Conservation (phyloP, 2,113 vertebrate genomes). For the Oryzias melastigma region DNA sequence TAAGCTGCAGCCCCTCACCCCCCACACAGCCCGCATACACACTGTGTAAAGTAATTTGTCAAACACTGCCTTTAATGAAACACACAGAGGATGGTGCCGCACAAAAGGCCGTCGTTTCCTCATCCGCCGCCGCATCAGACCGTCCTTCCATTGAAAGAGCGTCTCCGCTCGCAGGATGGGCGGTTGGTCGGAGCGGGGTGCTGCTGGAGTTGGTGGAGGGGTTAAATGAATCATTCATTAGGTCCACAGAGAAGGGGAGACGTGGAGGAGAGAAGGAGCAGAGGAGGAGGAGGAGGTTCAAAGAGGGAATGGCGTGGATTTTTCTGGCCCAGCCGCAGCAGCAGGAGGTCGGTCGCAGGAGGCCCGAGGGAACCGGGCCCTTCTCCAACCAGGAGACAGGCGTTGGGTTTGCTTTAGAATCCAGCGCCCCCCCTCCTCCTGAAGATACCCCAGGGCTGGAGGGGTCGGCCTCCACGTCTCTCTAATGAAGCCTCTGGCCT, state of each 20-base stretch:
- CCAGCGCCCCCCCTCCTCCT: slow-evolving; percentile 28
- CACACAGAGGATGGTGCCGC: slow-evolving; percentile 53
- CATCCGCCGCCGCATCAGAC: not conserved
- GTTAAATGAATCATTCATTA: slow-evolving; percentile 83
- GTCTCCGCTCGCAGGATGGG: slow-evolving; percentile 12
- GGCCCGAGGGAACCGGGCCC: slow-evolving; percentile 66
- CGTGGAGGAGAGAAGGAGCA: slow-evolving; percentile 56
- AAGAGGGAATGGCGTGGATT: slow-evolving; percentile 73
- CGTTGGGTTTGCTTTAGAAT: slow-evolving; percentile 30
- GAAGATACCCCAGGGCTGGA: slow-evolving; percentile 64
- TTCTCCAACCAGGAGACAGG: slow-evolving; percentile 49
- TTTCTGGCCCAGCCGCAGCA: slow-evolving; percentile 74
- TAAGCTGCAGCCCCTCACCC: slow-evolving; percentile 22
- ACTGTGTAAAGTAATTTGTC: slow-evolving; percentile 77
- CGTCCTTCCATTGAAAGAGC: not conserved
- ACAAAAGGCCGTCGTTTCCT: slow-evolving; percentile 48
- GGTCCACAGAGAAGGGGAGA: slow-evolving; percentile 72
- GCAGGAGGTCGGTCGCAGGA: slow-evolving; percentile 74
- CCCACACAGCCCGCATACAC: slow-evolving; percentile 17
- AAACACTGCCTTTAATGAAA: slow-evolving; percentile 72
- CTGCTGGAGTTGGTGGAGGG: slow-evolving; percentile 55
- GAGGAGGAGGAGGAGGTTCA: slow-evolving; percentile 73
- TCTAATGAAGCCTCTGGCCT: slow-evolving; percentile 81
- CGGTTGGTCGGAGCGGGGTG: slow-evolving; percentile 57
- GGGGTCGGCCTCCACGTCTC: slow-evolving; percentile 73